Conservation (phyloP, 2,113 vertebrate species). For the Nothoprocta perdicaria region DNA sequence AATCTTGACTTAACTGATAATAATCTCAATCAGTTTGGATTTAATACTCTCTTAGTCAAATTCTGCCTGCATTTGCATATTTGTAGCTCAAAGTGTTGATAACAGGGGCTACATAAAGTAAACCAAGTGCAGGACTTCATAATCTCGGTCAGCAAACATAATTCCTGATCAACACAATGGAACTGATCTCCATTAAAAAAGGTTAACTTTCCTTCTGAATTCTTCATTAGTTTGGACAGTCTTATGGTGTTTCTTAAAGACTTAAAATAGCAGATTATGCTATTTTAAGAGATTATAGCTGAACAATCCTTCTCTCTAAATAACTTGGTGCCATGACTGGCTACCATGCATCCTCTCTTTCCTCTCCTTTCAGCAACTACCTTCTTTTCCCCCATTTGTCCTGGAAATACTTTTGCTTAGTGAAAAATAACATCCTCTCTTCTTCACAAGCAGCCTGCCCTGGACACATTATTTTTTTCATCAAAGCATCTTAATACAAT, state of each 20-base stretch:
- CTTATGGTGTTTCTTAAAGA: slow-evolving; percentile 5
- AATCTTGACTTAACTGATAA: background rate
- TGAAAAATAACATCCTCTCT: background rate
- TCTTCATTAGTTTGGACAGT: background rate
- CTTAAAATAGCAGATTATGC: too few relatives aligned
- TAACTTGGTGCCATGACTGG: background rate
- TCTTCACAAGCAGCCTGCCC: background rate
- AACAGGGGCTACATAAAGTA: background rate
- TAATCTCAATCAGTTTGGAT: background rate
- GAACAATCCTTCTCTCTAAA: background rate
- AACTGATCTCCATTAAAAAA: slow-evolving; percentile 9
- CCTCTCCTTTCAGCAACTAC: background rate
- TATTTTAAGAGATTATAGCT: background rate
- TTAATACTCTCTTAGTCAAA: background rate
- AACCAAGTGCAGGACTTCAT: background rate
- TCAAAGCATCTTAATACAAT: background rate
- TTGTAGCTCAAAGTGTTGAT: background rate
- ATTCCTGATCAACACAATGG: background rate
- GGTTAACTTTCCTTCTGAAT: slow-evolving; percentile 10
- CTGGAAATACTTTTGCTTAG: background rate
- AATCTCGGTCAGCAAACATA: background rate
- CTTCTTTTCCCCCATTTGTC: background rate
- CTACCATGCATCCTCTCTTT: background rate
- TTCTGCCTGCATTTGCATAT: background rate
- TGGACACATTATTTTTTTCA: background rate